Percentiles rank a stretch among this genome's conserved stretches.
These are phyloP conservation scores for Sceloporus tristichus DNA, from an alignment of 2,113 vertebrate species.

Conservation along the genomic window DNA sequence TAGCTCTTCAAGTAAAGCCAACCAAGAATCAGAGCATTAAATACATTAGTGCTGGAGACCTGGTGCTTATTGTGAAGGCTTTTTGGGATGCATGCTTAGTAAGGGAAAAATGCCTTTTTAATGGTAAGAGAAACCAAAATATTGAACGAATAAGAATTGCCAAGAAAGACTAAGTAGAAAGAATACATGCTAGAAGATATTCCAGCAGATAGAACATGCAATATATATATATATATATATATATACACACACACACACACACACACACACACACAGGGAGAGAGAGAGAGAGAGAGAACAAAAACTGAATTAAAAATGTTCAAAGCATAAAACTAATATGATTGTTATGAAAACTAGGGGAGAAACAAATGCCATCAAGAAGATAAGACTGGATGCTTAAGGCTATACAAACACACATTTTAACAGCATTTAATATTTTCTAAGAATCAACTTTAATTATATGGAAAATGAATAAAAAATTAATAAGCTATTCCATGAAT, in stretches of 20 bases:
- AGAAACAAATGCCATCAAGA: background rate
- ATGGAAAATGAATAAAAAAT: constrained; percentile 12
- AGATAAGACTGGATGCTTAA: background rate
- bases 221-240: background rate
- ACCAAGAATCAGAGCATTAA: background rate
- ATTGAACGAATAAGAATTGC: constrained; percentile 42
- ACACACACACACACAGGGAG: too few species aligned
- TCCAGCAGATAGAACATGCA: fast-evolving
- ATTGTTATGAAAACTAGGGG: background rate
- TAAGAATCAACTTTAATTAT: constrained; percentile 26
- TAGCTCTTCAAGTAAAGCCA: background rate
- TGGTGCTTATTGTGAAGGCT: background rate
- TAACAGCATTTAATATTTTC: background rate
- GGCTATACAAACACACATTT: constrained; percentile 10
- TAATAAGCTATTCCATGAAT: constrained; percentile 18
- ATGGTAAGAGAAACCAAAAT: constrained; percentile 42
- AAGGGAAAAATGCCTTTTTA: constrained; percentile 48
- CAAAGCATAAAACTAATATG: constrained; percentile 40
- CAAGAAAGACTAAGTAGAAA: constrained; percentile 41
- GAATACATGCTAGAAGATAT: constrained; percentile 24
- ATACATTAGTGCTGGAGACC: background rate
- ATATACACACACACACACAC: background rate
- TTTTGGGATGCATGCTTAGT: constrained; percentile 14
- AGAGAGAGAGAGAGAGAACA: background rate
- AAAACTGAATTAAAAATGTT: constrained; percentile 42